Percentiles rank a stretch among this genome's conserved stretches.
These are phyloP conservation scores for Paralichthys olivaceus DNA, from an alignment of 2,113 vertebrate species.

Conservation along the genomic window DNA sequence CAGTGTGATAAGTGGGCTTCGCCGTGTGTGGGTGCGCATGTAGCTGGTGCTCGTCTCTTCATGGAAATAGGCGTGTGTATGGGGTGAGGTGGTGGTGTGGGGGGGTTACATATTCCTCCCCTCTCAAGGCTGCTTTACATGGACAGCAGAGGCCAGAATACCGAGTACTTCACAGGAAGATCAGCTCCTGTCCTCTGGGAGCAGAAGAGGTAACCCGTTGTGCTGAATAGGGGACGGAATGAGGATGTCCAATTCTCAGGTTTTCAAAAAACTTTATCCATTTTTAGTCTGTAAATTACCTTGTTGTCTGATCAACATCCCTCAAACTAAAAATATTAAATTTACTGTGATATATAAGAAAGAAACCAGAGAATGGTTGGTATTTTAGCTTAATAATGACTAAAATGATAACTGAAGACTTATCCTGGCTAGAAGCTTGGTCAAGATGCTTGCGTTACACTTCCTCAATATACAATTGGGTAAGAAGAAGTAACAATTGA, in stretches of 20 bases:
- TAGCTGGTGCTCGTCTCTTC: conserved; percentile 41
- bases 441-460: too few relatives aligned
- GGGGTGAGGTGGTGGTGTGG: neutral
- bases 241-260: neutral
- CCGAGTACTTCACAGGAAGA: conserved; percentile 39
- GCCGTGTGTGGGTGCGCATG: conserved; percentile 36
- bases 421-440: too few relatives aligned
- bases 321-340: too few relatives aligned
- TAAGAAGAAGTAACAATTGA: neutral
- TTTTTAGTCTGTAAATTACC: neutral
- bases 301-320: too few relatives aligned
- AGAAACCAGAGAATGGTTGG: too few relatives aligned
- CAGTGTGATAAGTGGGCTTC: conserved; percentile 70
- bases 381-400: too few relatives aligned
- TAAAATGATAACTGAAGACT: too few relatives aligned
- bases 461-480: too few relatives aligned
- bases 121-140: too few relatives aligned
- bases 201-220: conserved; percentile 46
- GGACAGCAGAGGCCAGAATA: conserved; percentile 30
- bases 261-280: neutral
- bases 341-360: too few relatives aligned
- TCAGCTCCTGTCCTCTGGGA: conserved; percentile 37
- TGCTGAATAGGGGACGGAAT: neutral
- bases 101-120: too few relatives aligned
- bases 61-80: conserved; percentile 31